Conservation (phyloP, 2,113 vertebrate genomes). For the Pseudorasbora parva region DNA sequence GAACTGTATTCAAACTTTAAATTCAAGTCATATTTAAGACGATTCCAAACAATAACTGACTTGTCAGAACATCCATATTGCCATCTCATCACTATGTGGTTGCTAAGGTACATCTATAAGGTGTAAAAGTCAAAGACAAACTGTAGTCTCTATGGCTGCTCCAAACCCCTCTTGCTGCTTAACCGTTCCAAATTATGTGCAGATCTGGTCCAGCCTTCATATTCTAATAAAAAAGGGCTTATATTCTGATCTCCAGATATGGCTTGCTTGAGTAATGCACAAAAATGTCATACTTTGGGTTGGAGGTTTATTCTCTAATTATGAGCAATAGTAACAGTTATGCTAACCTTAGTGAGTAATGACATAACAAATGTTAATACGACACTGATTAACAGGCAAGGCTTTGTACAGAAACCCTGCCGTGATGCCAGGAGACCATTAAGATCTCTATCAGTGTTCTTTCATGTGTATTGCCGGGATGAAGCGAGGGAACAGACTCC, state of each 20-base stretch:
- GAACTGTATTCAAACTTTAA: neutral
- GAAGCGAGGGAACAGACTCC: neutral
- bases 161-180: too few species aligned
- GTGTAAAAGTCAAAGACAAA: too few species aligned
- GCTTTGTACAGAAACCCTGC: neutral
- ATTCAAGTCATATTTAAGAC: neutral
- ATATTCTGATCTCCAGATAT: neutral
- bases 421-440: neutral
- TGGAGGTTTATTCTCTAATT: neutral
- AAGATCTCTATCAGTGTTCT: conserved; percentile 31
- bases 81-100: too few species aligned
- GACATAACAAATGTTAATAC: neutral
- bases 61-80: neutral
- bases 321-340: too few species aligned
- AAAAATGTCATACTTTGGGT: neutral
- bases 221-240: too few species aligned
- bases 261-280: neutral
- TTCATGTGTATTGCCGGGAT: neutral
- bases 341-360: neutral
- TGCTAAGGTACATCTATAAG: too few species aligned
- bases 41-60: neutral
- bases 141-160: too few species aligned
- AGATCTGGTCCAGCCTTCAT: too few species aligned
- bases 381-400: neutral
- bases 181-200: too few species aligned